A percentile compares a stretch with the other conserved stretches of the same genome.
phyloP scores from a whole-genome alignment of 1,140 invertebrate genomes.

The Leptopilina clavipes region DNA sequence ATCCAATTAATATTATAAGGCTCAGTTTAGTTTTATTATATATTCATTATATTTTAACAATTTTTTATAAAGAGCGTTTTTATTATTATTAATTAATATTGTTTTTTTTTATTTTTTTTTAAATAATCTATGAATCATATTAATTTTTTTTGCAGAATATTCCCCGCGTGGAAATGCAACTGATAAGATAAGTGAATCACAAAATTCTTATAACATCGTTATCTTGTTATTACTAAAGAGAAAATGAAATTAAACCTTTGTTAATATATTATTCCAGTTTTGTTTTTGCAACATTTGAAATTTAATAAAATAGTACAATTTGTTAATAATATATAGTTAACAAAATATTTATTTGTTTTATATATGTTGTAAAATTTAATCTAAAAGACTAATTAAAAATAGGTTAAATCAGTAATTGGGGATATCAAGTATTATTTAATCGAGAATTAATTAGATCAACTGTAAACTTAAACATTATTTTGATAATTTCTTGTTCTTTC shows the following conservation, averaged over 20 bases:
- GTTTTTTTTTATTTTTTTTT: too few species aligned
- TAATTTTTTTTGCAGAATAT: background rate
- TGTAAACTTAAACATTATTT: too few species aligned
- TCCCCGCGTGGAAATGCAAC: background rate
- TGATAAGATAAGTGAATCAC: constrained; percentile 26
- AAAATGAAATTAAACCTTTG: background rate
- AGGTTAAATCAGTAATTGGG: too few species aligned
- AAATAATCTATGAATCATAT: background rate
- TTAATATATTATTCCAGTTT: background rate
- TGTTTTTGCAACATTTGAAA: background rate
- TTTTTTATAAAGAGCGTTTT: background rate
- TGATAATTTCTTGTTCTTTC: too few species aligned
- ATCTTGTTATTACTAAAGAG: background rate
- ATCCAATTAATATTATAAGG: too few species aligned
- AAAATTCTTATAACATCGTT: constrained; percentile 5
- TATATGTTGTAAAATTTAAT: too few species aligned
- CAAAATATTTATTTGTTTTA: too few species aligned
- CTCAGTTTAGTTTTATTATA: too few species aligned
- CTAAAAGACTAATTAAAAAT: too few species aligned
- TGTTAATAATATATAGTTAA: background rate
- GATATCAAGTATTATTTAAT: too few species aligned
- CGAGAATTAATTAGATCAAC: too few species aligned
- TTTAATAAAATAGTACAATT: background rate
- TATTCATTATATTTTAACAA: background rate
- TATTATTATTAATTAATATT: too few species aligned